These are phyloP conservation scores for Agrochola macilenta DNA, from an alignment of 2,888 invertebrate species.

Conservation along the genomic window DNA sequence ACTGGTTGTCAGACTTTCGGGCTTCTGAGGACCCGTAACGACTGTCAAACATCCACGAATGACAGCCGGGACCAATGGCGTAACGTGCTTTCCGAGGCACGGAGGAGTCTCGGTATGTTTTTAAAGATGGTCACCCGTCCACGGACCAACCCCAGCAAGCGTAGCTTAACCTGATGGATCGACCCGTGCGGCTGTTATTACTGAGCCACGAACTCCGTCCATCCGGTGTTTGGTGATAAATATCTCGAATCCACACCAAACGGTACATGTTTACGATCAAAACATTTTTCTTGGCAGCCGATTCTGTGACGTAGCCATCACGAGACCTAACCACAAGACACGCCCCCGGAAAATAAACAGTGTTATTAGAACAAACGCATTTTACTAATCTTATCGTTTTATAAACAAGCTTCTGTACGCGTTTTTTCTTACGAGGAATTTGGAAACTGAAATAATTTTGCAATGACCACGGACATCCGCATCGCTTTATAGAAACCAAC, in stretches of 20 bases:
- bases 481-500: no score
- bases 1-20: no score
- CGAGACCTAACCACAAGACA: slow-evolving; percentile 52
- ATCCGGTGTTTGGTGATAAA: slow-evolving; percentile 36
- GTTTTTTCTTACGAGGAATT: background rate
- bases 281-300: slow-evolving; percentile 56
- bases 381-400: slow-evolving; percentile 18
- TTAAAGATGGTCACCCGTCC: no score
- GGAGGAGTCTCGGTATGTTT: no score
- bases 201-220: no score
- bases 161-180: no score
- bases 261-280: slow-evolving; percentile 45
- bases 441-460: background rate
- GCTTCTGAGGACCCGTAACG: no score
- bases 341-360: slow-evolving; percentile 52
- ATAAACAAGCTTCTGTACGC: background rate
- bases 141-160: no score
- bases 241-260: background rate
- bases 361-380: slow-evolving; percentile 21
- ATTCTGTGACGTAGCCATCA: slow-evolving; percentile 45
- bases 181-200: no score
- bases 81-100: no score
- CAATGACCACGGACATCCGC: background rate
- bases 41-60: no score
- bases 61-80: no score